Evolutionary conservation across 2,113 vertebrate genomes (phyloP).

Genomic region (Platysteira castanea): DNA sequence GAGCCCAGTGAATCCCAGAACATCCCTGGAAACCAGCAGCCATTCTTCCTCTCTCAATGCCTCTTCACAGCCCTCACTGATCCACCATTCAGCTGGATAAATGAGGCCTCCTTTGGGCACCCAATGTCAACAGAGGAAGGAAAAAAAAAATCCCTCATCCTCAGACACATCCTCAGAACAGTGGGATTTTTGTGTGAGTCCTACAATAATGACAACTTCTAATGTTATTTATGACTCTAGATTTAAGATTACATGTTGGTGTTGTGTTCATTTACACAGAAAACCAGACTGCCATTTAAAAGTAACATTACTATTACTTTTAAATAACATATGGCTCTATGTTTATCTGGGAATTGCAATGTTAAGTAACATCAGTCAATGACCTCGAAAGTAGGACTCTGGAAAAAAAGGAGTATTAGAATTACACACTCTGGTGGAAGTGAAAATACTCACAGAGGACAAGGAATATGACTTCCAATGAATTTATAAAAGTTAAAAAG

Average conservation of each 20-base stretch:
- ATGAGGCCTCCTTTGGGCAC: neutral
- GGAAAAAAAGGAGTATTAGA: neutral
- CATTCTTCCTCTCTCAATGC: neutral
- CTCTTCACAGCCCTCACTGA: neutral
- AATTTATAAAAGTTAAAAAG: neutral
- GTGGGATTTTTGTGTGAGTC: neutral
- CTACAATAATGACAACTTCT: neutral
- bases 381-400: neutral
- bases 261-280: neutral
- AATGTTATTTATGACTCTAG: neutral
- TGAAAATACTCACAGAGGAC: neutral
- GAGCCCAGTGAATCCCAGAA: neutral
- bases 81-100: accelerated
- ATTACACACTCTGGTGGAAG: neutral
- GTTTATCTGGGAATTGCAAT: neutral
- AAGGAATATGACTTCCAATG: neutral
- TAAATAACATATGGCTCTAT: neutral
- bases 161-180: neutral
- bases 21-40: neutral
- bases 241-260: neutral
- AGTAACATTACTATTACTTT: neutral
- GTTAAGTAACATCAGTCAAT: neutral
- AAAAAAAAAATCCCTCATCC: neutral
- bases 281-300: neutral
- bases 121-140: neutral